Base-by-base conservation (phyloP, 2,113 vertebrate genomes). In the Serilophus lunatus region DNA sequence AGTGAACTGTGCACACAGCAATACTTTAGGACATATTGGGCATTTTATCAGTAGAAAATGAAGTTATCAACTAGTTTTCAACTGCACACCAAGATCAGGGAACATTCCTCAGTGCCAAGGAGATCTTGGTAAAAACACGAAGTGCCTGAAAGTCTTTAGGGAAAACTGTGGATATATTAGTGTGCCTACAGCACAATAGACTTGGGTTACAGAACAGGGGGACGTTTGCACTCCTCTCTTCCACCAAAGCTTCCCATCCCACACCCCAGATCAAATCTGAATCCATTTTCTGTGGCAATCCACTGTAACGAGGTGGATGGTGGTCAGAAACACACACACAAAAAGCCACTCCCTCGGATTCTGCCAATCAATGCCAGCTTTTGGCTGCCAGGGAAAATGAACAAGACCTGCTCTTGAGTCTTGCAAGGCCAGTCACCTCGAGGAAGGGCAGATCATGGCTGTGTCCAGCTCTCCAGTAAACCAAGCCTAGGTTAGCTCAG, bases 391-490 rank as follows among this genome's bases (percentile, higher is more conserved):
- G 33, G 6, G 12, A 50, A 69, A 64, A 68, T 2, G 22, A 84
- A 6, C 23, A 25, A 35, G 50, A 18, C 2, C 18, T 3, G 0
- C 7, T n/a, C 9, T 7, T 11, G 26, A 10, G 49, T 22, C 12
- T 68, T 66, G 47, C 47, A 38, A 16, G 25, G 42, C 9, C 71
- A 53, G 33, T 10, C 42, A 25, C 24, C 69, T 26, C 10, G 25
- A 35, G 33, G 63, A 65, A 47, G 44, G 14, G 23, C 42, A 33
- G 63, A 25, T 23, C 2, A 1, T 0, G 7, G 26, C 36, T 47
- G 15, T 1, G 6, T 14, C 6, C 44, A 60, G 33, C 36, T 76
- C 36, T 31, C 12, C 1, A 24, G 26, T 3, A 26, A 78, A 19
- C 5, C 3, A 2, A 23, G 66, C 9, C 2, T 11, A 42, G 47